These are phyloP conservation scores for Microcebus ravelobensis DNA, from an alignment of 2,113 vertebrate genomes.

Conservation along the genomic window DNA sequence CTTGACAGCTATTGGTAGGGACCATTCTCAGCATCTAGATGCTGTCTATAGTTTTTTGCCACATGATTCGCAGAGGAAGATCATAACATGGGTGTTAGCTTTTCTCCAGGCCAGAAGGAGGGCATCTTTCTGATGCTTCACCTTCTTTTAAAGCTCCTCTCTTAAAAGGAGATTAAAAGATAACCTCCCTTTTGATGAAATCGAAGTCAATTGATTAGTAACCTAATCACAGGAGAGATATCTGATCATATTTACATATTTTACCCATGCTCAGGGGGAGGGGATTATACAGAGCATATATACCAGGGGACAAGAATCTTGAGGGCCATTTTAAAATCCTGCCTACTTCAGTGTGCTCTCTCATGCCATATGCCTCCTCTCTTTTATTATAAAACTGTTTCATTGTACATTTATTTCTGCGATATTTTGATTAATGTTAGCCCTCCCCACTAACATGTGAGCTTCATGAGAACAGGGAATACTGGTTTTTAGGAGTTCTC, in stretches of 20 bases:
- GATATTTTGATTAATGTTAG: neutral
- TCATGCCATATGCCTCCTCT: neutral
- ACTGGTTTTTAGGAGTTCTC: neutral
- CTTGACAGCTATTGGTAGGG: neutral
- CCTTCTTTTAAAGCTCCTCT: neutral
- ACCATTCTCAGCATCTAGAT: neutral
- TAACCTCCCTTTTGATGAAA: neutral
- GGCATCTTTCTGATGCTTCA: neutral
- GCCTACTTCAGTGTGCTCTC: neutral
- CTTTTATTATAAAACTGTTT: neutral
- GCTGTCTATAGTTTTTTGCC: neutral
- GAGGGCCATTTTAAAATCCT: neutral
- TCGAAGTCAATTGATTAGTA: neutral
- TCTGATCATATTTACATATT: neutral
- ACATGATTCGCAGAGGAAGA: neutral
- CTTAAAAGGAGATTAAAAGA: too few relatives aligned
- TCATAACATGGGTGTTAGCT: neutral
- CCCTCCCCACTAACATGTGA: neutral
- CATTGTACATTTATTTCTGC: neutral
- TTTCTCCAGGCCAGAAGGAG: neutral
- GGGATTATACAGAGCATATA: neutral
- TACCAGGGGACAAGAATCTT: neutral
- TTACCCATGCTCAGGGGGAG: neutral
- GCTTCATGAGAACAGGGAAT: neutral
- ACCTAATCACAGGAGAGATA: neutral